phyloP scores from a whole-genome alignment of 2,113 vertebrate genomes.

The Sebastes schlegelii region DNA sequence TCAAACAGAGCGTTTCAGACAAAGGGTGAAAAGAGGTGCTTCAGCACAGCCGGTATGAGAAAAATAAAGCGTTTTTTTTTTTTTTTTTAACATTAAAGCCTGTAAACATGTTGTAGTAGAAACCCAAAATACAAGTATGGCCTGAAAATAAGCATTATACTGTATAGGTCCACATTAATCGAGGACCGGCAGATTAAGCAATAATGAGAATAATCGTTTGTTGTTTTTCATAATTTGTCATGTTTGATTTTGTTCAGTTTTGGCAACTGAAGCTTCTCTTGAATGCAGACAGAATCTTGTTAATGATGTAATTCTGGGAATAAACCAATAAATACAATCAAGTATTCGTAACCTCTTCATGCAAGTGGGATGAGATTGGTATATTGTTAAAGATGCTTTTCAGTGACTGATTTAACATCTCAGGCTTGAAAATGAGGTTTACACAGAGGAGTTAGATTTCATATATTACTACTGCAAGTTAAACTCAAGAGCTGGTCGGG shows the following conservation, averaged over 20 bases:
- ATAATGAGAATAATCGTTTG: not conserved
- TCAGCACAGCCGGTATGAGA: too few species aligned
- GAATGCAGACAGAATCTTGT: not conserved
- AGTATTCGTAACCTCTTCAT: not conserved
- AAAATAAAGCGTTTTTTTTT: too few species aligned
- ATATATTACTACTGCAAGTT: conserved; percentile 6
- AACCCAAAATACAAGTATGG: too few species aligned
- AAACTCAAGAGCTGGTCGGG: conserved; percentile 2
- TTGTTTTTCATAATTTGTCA: conserved; percentile 8
- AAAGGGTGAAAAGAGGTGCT: too few species aligned
- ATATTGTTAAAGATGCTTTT: conserved; percentile 15
- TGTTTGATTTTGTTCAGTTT: conserved; percentile 23
- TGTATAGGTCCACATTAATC: not conserved
- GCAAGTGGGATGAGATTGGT: not conserved
- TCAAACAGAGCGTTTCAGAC: too few species aligned
- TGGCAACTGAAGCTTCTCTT: not conserved
- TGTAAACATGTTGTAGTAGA: too few species aligned
- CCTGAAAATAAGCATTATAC: too few species aligned
- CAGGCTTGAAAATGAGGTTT: conserved; percentile 8
- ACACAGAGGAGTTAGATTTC: conserved; percentile 4
- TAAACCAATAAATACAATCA: conserved; percentile 14
- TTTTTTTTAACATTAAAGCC: too few species aligned
- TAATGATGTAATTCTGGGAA: conserved; percentile 15
- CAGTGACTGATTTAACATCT: conserved; percentile 12
- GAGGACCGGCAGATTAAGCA: not conserved